Percentiles rank a stretch among this genome's conserved stretches.
Conservation (phyloP, 2,113 vertebrate genomes). For the Halcyon malimbica region DNA sequence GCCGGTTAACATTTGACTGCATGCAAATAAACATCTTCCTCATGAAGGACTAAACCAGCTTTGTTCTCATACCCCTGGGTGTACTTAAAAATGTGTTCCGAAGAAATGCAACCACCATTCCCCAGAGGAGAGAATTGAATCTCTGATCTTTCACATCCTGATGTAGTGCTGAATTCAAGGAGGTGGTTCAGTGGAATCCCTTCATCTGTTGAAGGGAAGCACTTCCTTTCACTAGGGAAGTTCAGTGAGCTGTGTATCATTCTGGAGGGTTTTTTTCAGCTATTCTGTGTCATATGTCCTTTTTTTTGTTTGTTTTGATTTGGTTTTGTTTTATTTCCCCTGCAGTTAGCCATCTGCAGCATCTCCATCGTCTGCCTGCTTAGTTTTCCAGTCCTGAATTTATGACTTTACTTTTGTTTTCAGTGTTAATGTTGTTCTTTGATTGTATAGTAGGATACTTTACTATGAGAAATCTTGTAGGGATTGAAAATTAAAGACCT, state of each 20-base stretch:
- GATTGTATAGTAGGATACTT: background rate
- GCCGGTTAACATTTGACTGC: background rate
- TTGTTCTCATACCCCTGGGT: background rate
- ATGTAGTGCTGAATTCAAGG: background rate
- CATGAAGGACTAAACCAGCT: background rate
- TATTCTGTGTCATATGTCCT: background rate
- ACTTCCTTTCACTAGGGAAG: background rate
- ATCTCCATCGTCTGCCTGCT: background rate
- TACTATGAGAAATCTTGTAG: background rate
- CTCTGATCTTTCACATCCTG: background rate
- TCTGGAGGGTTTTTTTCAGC: background rate
- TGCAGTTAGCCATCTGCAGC: background rate
- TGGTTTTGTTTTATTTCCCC: background rate
- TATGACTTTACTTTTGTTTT: background rate
- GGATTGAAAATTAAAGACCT: background rate
- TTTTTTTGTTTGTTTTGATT: background rate
- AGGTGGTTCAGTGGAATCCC: background rate
- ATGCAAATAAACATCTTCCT: background rate
- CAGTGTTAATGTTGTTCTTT: background rate
- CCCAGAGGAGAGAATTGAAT: background rate
- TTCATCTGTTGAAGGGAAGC: background rate
- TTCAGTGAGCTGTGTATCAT: background rate
- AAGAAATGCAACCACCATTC: background rate
- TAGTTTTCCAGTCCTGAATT: background rate
- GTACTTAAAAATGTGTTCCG: accelerated